Evolutionary conservation across 2,797 vertebrate species (phyloP).

Genomic region (Rhabdomys pumilio): DNA sequence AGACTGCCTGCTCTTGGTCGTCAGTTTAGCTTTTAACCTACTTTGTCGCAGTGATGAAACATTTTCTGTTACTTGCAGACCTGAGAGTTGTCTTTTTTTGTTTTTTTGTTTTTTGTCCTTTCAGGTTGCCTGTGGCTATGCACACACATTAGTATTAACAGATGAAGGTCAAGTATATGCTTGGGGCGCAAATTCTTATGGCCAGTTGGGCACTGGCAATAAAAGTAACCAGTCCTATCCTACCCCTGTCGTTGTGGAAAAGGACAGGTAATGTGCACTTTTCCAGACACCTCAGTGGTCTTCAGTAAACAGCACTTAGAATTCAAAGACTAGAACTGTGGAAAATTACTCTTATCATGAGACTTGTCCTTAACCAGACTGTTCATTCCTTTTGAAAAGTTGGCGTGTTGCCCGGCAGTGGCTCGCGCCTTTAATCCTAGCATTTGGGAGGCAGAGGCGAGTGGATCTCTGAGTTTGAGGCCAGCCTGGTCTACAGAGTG

Average conservation of each 20-base stretch:
- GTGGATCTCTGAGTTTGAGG: neutral
- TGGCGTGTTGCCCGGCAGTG: neutral
- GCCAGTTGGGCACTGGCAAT: constrained; percentile 98
- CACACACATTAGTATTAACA: constrained; percentile 97
- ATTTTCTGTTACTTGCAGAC: constrained; percentile 3
- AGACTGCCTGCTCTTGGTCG: neutral
- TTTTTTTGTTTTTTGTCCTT: constrained; percentile 72
- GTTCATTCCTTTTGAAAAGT: constrained; percentile 40
- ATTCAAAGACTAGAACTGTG: neutral
- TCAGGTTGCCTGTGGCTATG: constrained; percentile 98
- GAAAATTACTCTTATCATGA: neutral
- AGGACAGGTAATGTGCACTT: constrained; percentile 94
- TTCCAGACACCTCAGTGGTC: neutral
- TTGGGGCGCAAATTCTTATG: constrained; percentile 99
- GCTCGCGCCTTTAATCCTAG: neutral
- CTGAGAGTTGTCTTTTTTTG: constrained; percentile 72
- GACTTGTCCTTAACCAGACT: neutral
- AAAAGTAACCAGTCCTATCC: constrained; percentile 98
- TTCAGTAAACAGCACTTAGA: constrained; percentile 7
- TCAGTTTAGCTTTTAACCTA: constrained; percentile 47
- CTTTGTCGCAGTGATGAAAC: neutral
- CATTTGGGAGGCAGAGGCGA: neutral
- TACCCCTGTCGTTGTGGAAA: constrained; percentile 94
- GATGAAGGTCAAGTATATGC: constrained; percentile 97
- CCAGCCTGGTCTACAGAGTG: neutral